phyloP scores from a whole-genome alignment of 2,888 invertebrate species.

The Hoplodrina blanda region DNA sequence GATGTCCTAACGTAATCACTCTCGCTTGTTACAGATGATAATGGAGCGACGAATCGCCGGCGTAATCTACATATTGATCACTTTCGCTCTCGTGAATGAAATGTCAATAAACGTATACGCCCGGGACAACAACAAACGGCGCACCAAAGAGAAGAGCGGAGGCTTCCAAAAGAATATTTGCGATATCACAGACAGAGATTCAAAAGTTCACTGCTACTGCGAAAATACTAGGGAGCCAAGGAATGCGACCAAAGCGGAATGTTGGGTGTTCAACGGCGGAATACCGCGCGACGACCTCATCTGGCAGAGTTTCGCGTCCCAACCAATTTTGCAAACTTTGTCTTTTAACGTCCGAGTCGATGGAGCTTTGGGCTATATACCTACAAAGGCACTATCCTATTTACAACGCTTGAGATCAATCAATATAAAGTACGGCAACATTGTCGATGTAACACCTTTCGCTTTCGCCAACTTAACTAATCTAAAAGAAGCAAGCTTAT shows the following conservation, averaged over 20 bases:
- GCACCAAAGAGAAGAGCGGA: constrained; percentile 86
- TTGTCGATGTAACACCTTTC: constrained; percentile 92
- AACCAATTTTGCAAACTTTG: constrained; percentile 93
- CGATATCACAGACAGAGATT: constrained; percentile 89
- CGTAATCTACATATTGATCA: constrained; percentile 84
- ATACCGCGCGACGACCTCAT: constrained; percentile 93
- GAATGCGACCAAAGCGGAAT: constrained; percentile 93
- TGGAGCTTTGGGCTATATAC: constrained; percentile 93
- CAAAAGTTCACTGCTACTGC: constrained; percentile 93
- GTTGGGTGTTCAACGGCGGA: constrained; percentile 94
- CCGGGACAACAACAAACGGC: constrained; percentile 84
- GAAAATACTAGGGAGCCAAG: constrained; percentile 88
- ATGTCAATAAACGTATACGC: constrained; percentile 87
- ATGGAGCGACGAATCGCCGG: constrained; percentile 85
- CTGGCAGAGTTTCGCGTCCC: constrained; percentile 94
- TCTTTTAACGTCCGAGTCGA: constrained; percentile 93
- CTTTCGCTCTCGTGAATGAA: constrained; percentile 85
- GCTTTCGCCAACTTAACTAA: constrained; percentile 94
- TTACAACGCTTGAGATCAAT: constrained; percentile 92
- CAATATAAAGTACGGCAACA: constrained; percentile 93
- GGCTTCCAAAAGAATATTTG: constrained; percentile 91
- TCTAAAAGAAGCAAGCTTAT: constrained; percentile 92
- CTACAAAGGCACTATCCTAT: constrained; percentile 92
- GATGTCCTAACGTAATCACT: constrained; percentile 64
- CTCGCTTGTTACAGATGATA: constrained; percentile 86